These are phyloP conservation scores for Eueremaeus valkanovi DNA, from an alignment of 2,888 invertebrate genomes.

Conservation along the genomic window DNA sequence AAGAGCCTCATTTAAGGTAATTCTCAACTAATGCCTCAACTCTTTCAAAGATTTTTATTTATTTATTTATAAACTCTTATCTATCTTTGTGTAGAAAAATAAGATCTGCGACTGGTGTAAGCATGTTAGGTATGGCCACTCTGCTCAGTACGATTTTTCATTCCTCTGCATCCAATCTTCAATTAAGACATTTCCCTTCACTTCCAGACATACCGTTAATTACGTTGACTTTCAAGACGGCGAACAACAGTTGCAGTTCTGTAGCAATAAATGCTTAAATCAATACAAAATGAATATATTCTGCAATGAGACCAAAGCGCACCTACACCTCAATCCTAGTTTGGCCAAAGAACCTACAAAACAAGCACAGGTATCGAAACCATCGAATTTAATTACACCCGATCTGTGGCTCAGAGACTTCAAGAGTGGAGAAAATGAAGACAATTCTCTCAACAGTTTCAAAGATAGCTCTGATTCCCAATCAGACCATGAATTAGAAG, in stretches of 20 bases:
- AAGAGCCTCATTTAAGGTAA: conserved; percentile 77
- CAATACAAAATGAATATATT: conserved; percentile 97
- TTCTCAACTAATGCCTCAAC: background rate
- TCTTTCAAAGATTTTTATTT: too few relatives aligned
- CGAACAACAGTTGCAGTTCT: conserved; percentile 81
- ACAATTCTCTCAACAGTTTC: conserved; percentile 37
- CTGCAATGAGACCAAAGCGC: conserved; percentile 86
- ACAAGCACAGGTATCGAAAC: background rate
- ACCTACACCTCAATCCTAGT: conserved; percentile 74
- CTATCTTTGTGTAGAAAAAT: conserved; percentile 48
- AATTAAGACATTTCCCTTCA: background rate
- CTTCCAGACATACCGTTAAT: conserved; percentile 72
- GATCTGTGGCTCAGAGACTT: conserved; percentile 85
- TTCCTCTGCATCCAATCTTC: background rate
- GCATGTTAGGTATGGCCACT: conserved; percentile 59
- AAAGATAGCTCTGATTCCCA: conserved; percentile 36
- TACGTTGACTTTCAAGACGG: conserved; percentile 90
- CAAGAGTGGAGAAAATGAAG: conserved; percentile 43
- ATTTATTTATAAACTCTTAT: background rate
- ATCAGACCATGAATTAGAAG: conserved; percentile 43
- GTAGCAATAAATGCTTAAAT: conserved; percentile 85
- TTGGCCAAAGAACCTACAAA: background rate
- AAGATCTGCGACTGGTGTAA: conserved; percentile 84
- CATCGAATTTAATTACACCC: conserved; percentile 68
- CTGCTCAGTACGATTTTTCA: background rate